Evolutionary conservation across 2,888 invertebrate species (phyloP), one percentile per base, ranked within the genome.

Genomic region (Noctua janthe): DNA sequence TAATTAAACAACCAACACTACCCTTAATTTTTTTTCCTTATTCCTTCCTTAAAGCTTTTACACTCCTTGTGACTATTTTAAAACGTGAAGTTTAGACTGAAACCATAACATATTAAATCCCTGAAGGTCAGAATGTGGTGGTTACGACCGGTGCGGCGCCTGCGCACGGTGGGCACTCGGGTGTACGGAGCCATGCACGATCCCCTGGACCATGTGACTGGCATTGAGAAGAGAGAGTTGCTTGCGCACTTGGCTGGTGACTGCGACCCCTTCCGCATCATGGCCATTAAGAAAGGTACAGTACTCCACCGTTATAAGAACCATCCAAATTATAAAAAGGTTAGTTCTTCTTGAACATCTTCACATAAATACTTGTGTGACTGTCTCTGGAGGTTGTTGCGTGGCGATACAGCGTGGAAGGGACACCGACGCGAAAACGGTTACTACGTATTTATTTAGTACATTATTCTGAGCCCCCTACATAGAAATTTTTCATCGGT

Each of bases 121-220:
- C 29, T 62, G 39, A 20, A 82, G 88, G 89, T 81, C 20, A 78
- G 20, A 51, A 91, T 94, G 89, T 93, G 91, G 88, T 85, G 88
- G 64, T 59, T 92, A 49, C 89, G 89, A 49, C 87, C 91, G 11
- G 71, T 93, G 13, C 85, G 87, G 5, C 81, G 74, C 11, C 49
- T 92, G 72, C 84, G 89, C 51, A 89, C 91, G 5, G 96, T 75
- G 0, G 90, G 93, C 3, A 71, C 81, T 0, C 91, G 98, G 95
- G 97, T 98, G 97, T 98, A 98, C 97, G 92, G 97, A 94, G 92
- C 97, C 95, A 95, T 98, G 94, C 97, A 98, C 87, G 99, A 99
- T 92, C 98, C 98, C 0, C 89, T 99, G 90, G 99, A 99, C 91
- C 99, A 99, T 94, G 98, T 99, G 56, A 99, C 99, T 54, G 99